A percentile compares a stretch with the other conserved stretches of the same genome.
phyloP scores from a whole-genome alignment of 1,140 invertebrate species.

The Drosophila pectinifera region DNA sequence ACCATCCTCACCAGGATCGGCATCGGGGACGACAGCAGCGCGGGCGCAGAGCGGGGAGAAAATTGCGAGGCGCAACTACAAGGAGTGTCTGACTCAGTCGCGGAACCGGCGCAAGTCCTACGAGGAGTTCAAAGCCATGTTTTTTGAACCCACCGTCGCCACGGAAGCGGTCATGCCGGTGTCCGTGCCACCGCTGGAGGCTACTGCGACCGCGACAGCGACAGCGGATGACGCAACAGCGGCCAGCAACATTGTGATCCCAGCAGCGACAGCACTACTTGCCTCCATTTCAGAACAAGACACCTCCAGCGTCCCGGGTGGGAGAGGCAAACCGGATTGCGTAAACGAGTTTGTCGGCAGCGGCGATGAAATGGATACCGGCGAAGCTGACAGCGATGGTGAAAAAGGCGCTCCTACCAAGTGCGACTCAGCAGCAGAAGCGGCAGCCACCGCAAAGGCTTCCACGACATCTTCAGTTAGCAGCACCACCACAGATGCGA shows the following conservation, averaged over 20 bases:
- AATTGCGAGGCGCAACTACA: conserved; percentile 72
- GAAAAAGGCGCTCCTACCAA: conserved; percentile 37
- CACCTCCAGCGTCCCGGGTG: conserved; percentile 49
- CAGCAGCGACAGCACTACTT: conserved; percentile 53
- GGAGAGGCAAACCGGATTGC: conserved; percentile 72
- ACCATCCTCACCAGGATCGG: not conserved
- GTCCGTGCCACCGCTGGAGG: conserved; percentile 27
- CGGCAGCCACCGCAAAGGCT: conserved; percentile 31
- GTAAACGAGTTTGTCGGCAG: conserved; percentile 81
- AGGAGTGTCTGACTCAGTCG: conserved; percentile 83
- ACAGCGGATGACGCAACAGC: conserved; percentile 66
- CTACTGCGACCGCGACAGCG: conserved; percentile 19
- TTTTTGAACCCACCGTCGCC: conserved; percentile 45
- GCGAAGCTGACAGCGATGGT: conserved; percentile 38
- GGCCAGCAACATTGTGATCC: conserved; percentile 38
- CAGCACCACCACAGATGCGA: conserved; percentile 67
- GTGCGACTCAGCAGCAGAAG: conserved; percentile 53
- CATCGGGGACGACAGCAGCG: conserved; percentile 3
- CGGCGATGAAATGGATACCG: conserved; percentile 51
- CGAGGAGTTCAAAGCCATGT: conserved; percentile 85
- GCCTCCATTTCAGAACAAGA: conserved; percentile 84
- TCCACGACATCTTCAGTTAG: conserved; percentile 18
- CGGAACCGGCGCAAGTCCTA: conserved; percentile 84
- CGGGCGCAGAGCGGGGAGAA: conserved; percentile 55
- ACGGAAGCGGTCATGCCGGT: conserved; percentile 22